A percentile compares a stretch with the other conserved stretches of the same genome.
Evolutionary conservation across 2,797 vertebrate species (phyloP).

Genomic region (Mus caroli): DNA sequence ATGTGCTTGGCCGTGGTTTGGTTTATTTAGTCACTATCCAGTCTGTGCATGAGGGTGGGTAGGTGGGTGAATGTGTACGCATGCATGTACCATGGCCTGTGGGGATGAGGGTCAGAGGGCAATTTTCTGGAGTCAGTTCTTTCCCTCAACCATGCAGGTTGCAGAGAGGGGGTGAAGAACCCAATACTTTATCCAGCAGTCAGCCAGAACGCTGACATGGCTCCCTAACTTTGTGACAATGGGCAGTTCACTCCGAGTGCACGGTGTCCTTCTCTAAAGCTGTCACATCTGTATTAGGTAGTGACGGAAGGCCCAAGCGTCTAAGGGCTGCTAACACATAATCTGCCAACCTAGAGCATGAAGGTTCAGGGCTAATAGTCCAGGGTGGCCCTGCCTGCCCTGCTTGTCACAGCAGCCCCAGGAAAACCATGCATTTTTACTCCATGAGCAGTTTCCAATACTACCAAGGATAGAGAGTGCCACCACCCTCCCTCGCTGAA

Average conservation of each 20-base stretch:
- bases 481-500: not conserved
- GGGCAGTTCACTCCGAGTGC: not conserved
- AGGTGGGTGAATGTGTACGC: no score
- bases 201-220: fast-evolving
- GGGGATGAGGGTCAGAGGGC: not conserved
- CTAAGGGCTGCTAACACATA: not conserved
- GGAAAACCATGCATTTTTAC: not conserved
- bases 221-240: not conserved
- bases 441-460: not conserved
- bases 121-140: not conserved
- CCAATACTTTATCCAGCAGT: not conserved
- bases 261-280: not conserved
- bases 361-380: not conserved
- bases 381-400: not conserved
- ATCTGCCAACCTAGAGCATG: not conserved
- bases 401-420: no score
- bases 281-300: not conserved
- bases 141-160: not conserved
- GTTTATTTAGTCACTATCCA: not conserved
- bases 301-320: not conserved
- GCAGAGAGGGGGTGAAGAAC: not conserved
- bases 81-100: no score
- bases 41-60: not conserved
- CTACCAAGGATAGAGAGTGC: not conserved
- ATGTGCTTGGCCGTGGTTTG: not conserved